Percentiles rank a stretch among this genome's conserved stretches.
These are phyloP conservation scores for Smutsia gigantea DNA, from an alignment of 2,797 vertebrate species.

Conservation along the genomic window DNA sequence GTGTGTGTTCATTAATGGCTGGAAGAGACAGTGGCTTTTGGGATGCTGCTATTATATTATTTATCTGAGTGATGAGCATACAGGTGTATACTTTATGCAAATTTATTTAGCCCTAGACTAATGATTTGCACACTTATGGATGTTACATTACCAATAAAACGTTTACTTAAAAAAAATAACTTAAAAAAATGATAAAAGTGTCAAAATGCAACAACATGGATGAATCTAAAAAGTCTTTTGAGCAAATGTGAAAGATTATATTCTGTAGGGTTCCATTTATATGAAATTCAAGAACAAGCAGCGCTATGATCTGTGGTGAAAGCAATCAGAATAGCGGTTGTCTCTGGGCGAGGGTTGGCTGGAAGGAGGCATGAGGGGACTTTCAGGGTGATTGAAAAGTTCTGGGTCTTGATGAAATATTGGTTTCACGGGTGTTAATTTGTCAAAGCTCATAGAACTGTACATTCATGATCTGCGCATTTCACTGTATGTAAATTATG, in stretches of 20 bases:
- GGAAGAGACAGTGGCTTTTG: neutral
- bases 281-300: neutral
- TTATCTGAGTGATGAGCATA: neutral
- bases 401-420: neutral
- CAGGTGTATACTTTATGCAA: neutral
- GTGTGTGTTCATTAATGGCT: neutral
- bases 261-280: neutral
- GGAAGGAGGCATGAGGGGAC: neutral
- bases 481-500: neutral
- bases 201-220: neutral
- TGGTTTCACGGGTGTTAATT: neutral
- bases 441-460: neutral
- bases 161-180: neutral
- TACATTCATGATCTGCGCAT: neutral
- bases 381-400: neutral
- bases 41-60: neutral
- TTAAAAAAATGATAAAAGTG: neutral
- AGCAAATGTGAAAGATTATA: neutral
- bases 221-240: neutral
- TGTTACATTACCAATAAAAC: neutral
- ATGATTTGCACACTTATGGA: neutral
- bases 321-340: neutral
- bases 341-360: neutral
- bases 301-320: neutral
- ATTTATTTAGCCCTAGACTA: neutral